Evolutionary conservation across 2,888 invertebrate species (phyloP).

Genomic region (Pristionchus entomophagus): DNA sequence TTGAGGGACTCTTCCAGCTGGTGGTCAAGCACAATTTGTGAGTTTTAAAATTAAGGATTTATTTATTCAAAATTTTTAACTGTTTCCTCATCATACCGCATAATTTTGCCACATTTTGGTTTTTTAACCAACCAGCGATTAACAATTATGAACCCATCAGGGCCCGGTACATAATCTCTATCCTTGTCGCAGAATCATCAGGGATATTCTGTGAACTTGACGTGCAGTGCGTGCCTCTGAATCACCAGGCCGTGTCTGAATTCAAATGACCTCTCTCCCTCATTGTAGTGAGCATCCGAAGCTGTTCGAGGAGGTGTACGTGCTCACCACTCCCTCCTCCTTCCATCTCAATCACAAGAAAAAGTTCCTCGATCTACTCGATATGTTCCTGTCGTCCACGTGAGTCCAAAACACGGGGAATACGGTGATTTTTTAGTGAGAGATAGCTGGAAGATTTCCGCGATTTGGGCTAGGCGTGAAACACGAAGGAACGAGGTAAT

Average conservation of each 20-base stretch:
- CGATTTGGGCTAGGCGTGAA: neutral
- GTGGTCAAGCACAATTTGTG: conserved; percentile 91
- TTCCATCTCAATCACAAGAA: conserved; percentile 92
- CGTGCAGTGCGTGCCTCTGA: no score
- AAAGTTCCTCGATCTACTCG: conserved; percentile 89
- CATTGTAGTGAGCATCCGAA: conserved; percentile 88
- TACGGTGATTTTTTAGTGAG: neutral
- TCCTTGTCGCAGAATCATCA: no score
- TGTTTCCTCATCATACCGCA: neutral
- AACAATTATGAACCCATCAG: no score
- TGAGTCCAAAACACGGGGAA: conserved; percentile 78
- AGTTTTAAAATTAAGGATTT: conserved; percentile 70
- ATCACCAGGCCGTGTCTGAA: no score
- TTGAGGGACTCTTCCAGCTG: conserved; percentile 91
- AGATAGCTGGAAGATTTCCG: neutral
- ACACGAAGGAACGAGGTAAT: neutral
- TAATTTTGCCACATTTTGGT: neutral
- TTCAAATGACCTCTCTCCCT: no score
- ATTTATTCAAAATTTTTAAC: neutral
- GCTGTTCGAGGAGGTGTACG: conserved; percentile 94
- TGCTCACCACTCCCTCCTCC: conserved; percentile 91
- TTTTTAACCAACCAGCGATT: no score
- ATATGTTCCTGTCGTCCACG: conserved; percentile 93
- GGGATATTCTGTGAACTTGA: no score
- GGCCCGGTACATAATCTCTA: no score